Percentiles rank a stretch among this genome's conserved stretches.
phyloP scores from a whole-genome alignment of 37 sponge, comb jelly and placozoan species.

The Cliona cf. orientalis region DNA sequence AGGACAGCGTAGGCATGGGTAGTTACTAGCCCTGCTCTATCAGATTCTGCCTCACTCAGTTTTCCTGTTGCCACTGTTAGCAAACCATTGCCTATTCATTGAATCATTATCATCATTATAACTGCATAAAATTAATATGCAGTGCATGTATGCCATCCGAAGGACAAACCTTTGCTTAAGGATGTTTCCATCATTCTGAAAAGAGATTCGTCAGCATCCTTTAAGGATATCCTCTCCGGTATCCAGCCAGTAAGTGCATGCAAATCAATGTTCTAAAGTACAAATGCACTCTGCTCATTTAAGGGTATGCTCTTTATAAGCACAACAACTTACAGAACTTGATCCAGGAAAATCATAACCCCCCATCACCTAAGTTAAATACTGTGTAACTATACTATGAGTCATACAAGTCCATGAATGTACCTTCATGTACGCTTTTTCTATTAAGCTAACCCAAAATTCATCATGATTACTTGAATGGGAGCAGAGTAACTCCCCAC shows the following conservation, averaged over 20 bases:
- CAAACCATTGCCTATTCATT: conserved; percentile 74
- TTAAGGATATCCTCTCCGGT: conserved; percentile 85
- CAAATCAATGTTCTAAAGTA: conserved; percentile 91
- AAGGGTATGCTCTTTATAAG: no score
- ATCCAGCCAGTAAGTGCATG: conserved; percentile 99
- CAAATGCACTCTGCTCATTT: not conserved
- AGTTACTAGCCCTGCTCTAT: conserved; percentile 88
- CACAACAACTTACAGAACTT: conserved; percentile 75
- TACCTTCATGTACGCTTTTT: conserved; percentile 99
- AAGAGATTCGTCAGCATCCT: conserved; percentile 32
- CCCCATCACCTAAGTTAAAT: conserved; percentile 99
- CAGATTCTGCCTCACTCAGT: conserved; percentile 72
- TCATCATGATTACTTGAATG: conserved; percentile 89
- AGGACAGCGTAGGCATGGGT: conserved; percentile 97
- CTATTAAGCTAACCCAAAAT: conserved; percentile 97
- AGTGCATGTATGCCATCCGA: no score
- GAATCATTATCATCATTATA: not conserved
- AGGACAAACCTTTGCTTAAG: conserved; percentile 26
- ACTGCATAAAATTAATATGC: not conserved
- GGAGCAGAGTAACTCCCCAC: conserved; percentile 91
- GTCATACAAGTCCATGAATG: no score
- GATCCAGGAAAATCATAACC: conserved; percentile 99
- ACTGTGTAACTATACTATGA: no score
- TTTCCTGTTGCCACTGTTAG: conserved; percentile 94
- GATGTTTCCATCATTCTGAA: conserved; percentile 52